A percentile compares a stretch with the other conserved stretches of the same genome.
These are phyloP conservation scores for Nowickia ferox DNA, from an alignment of 2,888 invertebrate species.

Conservation along the genomic window DNA sequence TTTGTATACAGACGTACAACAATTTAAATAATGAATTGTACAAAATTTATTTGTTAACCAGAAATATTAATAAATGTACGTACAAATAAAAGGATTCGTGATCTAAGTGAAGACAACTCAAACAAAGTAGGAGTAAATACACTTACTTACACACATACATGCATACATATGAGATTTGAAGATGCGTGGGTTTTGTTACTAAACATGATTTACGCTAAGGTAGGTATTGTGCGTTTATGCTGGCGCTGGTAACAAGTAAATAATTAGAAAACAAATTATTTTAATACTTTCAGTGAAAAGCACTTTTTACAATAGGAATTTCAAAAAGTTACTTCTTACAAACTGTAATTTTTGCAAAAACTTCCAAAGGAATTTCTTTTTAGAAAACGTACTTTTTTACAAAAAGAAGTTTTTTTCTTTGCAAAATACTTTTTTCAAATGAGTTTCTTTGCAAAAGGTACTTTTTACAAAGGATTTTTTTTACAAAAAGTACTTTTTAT, in stretches of 20 bases:
- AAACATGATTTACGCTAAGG: not conserved
- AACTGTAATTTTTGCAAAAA: too few relatives aligned
- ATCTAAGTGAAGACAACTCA: not conserved
- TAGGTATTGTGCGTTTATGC: not conserved
- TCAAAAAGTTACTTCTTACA: too few relatives aligned
- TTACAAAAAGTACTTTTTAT: too few relatives aligned
- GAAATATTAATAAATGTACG: slow-evolving; percentile 16
- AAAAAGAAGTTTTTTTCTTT: too few relatives aligned
- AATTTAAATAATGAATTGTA: slow-evolving; percentile 66
- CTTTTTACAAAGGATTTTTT: too few relatives aligned
- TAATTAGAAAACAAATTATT: too few relatives aligned
- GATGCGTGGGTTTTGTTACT: slow-evolving; percentile 43
- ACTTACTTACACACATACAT: not conserved
- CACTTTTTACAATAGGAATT: too few relatives aligned
- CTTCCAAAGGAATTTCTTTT: too few relatives aligned
- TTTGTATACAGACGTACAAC: slow-evolving; percentile 39
- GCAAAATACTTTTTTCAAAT: too few relatives aligned
- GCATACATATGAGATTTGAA: slow-evolving; percentile 1
- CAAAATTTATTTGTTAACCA: slow-evolving; percentile 63
- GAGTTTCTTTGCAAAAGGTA: too few relatives aligned
- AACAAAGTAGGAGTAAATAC: slow-evolving; percentile 38
- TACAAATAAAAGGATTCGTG: slow-evolving; percentile 3
- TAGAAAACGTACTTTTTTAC: too few relatives aligned
- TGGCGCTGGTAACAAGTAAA: not conserved
- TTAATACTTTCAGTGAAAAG: too few relatives aligned